Conservation (phyloP, 2,113 vertebrate species). For the Oxygymnocypris stewartii region DNA sequence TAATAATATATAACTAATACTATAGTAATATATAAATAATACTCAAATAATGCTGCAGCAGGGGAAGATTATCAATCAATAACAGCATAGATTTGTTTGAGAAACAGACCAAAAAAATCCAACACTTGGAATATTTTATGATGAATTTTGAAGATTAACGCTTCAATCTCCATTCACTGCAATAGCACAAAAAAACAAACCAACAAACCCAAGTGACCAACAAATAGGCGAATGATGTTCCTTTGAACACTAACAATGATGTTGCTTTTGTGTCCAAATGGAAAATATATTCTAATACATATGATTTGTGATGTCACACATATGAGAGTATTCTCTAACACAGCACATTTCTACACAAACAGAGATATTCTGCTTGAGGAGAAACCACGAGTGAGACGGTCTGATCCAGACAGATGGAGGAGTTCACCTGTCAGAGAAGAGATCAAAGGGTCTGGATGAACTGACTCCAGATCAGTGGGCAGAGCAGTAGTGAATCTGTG, state of each 20-base stretch:
- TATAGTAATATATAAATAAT: too few species aligned
- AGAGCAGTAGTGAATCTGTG: conserved; percentile 13
- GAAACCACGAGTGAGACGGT: neutral
- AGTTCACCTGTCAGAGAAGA: conserved; percentile 38
- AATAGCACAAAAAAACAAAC: neutral
- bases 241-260: neutral
- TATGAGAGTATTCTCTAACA: neutral
- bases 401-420: conserved; percentile 11
- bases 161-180: too few species aligned
- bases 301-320: neutral
- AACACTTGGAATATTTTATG: neutral
- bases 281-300: neutral
- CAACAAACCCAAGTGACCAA: neutral
- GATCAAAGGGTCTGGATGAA: conserved; percentile 35
- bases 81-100: neutral
- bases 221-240: neutral
- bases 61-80: neutral
- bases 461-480: conserved; percentile 31
- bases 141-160: neutral
- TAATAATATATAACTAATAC: too few species aligned
- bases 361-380: neutral
- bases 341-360: neutral
- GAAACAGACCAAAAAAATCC: too few species aligned
- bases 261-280: neutral
- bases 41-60: too few species aligned